Percentiles rank a stretch among this genome's conserved stretches.
phyloP scores from a whole-genome alignment of 92 coral and sea anemone genomes.

The Siderastrea siderea region DNA sequence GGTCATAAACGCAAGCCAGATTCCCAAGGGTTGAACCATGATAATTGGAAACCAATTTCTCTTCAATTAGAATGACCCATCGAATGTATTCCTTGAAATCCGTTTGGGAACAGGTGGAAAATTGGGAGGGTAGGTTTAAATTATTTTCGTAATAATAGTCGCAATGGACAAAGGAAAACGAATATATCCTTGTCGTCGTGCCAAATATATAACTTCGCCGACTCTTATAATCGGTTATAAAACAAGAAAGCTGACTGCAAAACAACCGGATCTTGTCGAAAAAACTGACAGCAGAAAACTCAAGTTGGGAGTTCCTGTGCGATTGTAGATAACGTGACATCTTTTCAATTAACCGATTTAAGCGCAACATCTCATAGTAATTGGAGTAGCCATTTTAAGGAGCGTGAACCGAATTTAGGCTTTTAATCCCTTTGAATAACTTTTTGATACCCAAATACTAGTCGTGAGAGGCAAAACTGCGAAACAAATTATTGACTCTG shows the following conservation, averaged over 20 bases:
- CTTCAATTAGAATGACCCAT: conserved; percentile 8
- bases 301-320: conserved; percentile 21
- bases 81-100: conserved; percentile 3
- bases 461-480: neutral
- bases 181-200: neutral
- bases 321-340: conserved; percentile 52
- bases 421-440: neutral
- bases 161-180: conserved; percentile 8
- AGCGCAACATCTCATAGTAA: neutral
- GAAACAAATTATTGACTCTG: conserved; percentile 1
- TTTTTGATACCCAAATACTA: neutral
- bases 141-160: conserved; percentile 24
- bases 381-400: conserved; percentile 1
- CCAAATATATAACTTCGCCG: neutral
- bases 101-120: conserved; percentile 41
- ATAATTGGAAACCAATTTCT: conserved; percentile 42
- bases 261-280: conserved; percentile 17
- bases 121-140: neutral
- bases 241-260: neutral
- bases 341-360: conserved; percentile 34
- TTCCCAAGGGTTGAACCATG: neutral
- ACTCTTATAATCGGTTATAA: neutral
- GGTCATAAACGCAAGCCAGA: neutral
- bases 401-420: conserved; percentile 12
- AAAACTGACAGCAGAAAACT: neutral